phyloP scores from a whole-genome alignment of 2,113 vertebrate genomes.

The Sphaerodactylus townsendi region DNA sequence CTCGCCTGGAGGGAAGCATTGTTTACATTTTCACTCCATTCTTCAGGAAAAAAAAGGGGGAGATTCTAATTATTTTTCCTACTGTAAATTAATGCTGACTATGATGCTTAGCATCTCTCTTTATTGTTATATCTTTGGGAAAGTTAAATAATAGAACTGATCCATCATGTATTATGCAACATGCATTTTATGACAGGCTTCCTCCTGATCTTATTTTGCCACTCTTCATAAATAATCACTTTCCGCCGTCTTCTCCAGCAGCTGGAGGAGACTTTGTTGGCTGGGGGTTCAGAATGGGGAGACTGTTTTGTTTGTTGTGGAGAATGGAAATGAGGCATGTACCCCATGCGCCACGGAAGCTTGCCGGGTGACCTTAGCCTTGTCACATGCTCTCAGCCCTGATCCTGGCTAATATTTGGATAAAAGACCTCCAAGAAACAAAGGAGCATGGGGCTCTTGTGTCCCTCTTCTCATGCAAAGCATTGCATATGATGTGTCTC shows the following conservation, averaged over 20 bases:
- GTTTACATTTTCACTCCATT: constrained; percentile 99
- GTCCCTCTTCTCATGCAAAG: too few relatives aligned
- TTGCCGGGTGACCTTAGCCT: too few relatives aligned
- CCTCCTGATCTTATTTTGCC: constrained; percentile 56
- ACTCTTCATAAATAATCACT: constrained; percentile 69
- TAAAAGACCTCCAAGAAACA: too few relatives aligned
- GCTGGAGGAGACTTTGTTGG: constrained; percentile 62
- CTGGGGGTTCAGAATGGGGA: constrained; percentile 60
- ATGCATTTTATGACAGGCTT: constrained; percentile 75
- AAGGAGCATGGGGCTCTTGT: too few relatives aligned
- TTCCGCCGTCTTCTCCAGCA: constrained; percentile 30
- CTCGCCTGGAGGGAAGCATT: constrained; percentile 99
- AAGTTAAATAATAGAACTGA: constrained; percentile 83
- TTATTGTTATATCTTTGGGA: constrained; percentile 79
- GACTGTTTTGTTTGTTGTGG: constrained; percentile 54
- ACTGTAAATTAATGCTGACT: constrained; percentile 99
- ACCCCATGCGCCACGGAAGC: too few relatives aligned
- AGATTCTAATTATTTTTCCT: constrained; percentile 99
- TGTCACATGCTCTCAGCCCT: too few relatives aligned
- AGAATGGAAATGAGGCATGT: constrained; percentile 50
- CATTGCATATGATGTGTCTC: too few relatives aligned
- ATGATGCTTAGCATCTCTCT: constrained; percentile 83
- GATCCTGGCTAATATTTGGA: too few relatives aligned
- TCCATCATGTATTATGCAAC: constrained; percentile 75
- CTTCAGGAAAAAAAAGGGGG: constrained; percentile 88